These are phyloP conservation scores for Eulemur rufifrons DNA, from an alignment of 2,113 vertebrate species.

Conservation along the genomic window DNA sequence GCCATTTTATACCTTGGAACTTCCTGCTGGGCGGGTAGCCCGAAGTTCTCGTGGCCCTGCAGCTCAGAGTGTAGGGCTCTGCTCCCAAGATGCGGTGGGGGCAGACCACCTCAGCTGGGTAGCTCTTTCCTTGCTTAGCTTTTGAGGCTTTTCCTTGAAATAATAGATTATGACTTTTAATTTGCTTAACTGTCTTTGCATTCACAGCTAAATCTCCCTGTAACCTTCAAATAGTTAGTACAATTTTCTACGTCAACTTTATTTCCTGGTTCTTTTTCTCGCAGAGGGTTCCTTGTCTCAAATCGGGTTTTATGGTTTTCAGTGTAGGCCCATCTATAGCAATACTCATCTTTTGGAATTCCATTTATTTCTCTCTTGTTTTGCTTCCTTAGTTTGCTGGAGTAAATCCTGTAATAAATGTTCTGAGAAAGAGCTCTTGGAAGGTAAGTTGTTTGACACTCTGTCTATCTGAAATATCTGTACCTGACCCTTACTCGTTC, in stretches of 20 bases:
- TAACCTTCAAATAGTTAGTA: background rate
- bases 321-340: background rate
- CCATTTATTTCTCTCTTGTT: background rate
- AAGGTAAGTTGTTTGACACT: background rate
- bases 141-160: background rate
- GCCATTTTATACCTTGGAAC: background rate
- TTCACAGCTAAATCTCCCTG: background rate
- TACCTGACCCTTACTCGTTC: background rate
- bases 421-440: background rate
- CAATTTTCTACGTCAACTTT: background rate
- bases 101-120: accelerated
- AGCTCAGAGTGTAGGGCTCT: background rate
- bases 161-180: background rate
- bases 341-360: background rate
- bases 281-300: background rate
- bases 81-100: background rate
- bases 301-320: background rate
- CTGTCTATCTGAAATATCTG: background rate
- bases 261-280: background rate
- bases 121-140: background rate
- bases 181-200: constrained; percentile 10
- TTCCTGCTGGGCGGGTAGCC: background rate
- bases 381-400: background rate
- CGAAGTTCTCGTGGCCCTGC: background rate
- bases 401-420: background rate